Percentiles rank a stretch among this genome's conserved stretches.
These are phyloP conservation scores for Mus caroli DNA, from an alignment of 2,797 vertebrate species.

Conservation along the genomic window DNA sequence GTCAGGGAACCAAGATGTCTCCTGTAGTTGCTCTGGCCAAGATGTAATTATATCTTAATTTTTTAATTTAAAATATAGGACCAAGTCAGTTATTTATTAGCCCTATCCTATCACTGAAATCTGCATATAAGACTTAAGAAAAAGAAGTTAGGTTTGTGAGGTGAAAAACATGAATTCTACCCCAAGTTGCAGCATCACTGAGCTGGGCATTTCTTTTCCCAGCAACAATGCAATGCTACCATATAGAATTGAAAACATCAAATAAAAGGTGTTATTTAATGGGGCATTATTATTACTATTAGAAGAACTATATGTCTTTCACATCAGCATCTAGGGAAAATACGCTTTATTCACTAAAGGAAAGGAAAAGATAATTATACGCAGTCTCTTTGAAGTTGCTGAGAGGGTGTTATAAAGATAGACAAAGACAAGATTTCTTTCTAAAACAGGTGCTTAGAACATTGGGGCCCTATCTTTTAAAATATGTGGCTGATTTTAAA, in stretches of 20 bases:
- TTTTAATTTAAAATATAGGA: not conserved
- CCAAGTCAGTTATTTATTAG: not conserved
- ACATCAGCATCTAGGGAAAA: constrained; percentile 51
- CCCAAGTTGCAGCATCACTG: constrained; percentile 9
- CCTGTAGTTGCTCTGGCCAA: no score
- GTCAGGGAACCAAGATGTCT: no score
- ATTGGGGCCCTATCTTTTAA: not conserved
- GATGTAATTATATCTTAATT: not conserved
- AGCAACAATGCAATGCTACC: not conserved
- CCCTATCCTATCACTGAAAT: not conserved
- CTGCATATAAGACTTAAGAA: not conserved
- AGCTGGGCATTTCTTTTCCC: constrained; percentile 18
- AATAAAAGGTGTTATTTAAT: constrained; percentile 61
- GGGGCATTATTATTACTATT: constrained; percentile 63
- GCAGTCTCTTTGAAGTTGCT: constrained; percentile 39
- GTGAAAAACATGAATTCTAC: constrained; percentile 16
- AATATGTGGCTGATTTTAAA: constrained; percentile 29
- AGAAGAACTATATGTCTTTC: constrained; percentile 62
- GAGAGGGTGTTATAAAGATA: constrained; percentile 48
- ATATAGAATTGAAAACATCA: constrained; percentile 34
- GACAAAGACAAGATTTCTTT: constrained; percentile 41
- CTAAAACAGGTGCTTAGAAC: constrained; percentile 45
- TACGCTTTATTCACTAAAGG: constrained; percentile 58
- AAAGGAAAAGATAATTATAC: constrained; percentile 25
- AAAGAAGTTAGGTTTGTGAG: not conserved